Evolutionary conservation across 2,888 invertebrate genomes (phyloP), one percentile per base, ranked within the genome.

Genomic region (Hyalella azteca): DNA sequence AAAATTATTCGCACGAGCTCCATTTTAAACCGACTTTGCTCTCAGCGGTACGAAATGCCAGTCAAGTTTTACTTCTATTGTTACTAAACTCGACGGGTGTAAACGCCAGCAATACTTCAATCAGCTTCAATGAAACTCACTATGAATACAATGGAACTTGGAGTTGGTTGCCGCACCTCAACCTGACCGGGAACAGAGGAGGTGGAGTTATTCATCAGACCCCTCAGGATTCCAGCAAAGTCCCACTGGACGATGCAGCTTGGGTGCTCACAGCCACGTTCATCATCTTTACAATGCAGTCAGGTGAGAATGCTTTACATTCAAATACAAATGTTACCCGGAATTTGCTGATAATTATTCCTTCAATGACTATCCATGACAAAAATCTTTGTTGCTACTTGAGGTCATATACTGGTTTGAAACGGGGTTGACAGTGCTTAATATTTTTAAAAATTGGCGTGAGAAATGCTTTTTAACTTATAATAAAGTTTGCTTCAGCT

Each of bases 211-310:
- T 48, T 0, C n/a, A 73, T 73, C 79, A 45, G n/a, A 39, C 3
- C 15, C 9, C 19, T 0, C 26, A 54, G 22, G 49, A 11, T 7
- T 9, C n/a, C 22, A 66, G 19, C 19, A 26, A 22, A 0, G n/a
- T 78, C 22, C 29, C 26, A 13, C 48, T 26, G 22, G 95, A 94
- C 87, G 96, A 96, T 87, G 93, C 94, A 13, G 94, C 93, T 86
- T 96, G 95, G 95, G 93, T 96, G 77, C 90, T 96, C 79, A 94
- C 95, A 0, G 94, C 93, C 78, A 93, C 95, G 0, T 54, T 54
- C 54, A 54, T 54, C 22, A 94, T 95, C 85, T 95, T 96, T 87
- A 95, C 95, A 0, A 96, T 95, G 95, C 95, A 95, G 89, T 95
- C 95, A 84, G 95, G 94, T 94, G 29, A 73, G 26, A 26, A 22